A percentile compares a stretch with the other conserved stretches of the same genome.
Evolutionary conservation across 2,113 vertebrate species (phyloP).

Genomic region (Pachycephala philippinensis): DNA sequence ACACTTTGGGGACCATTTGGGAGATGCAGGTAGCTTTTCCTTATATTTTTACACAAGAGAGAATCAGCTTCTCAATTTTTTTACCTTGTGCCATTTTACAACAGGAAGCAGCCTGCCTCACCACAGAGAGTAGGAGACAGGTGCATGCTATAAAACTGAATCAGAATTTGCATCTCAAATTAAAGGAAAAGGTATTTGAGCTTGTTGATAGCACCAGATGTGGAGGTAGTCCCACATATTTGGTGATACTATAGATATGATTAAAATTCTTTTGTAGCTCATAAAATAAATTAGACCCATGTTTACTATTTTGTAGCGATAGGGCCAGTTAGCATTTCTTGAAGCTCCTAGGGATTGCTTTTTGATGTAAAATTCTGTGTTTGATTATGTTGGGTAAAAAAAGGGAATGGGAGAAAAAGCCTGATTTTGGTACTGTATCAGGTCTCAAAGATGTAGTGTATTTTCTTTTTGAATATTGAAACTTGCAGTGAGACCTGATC

Average conservation of each 20-base stretch:
- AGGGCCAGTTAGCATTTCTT: background rate
- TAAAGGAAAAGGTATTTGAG: background rate
- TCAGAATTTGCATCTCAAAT: background rate
- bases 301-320: background rate
- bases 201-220: background rate
- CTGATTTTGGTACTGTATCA: background rate
- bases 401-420: background rate
- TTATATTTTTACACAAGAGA: background rate
- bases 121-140: background rate
- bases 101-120: background rate
- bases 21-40: background rate
- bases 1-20: background rate
- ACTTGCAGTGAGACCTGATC: background rate
- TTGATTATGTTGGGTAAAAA: background rate
- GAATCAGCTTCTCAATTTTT: background rate
- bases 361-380: background rate
- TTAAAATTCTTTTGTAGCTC: background rate
- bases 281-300: background rate
- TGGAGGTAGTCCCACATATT: background rate
- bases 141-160: background rate
- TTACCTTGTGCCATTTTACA: background rate
- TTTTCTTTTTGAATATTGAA: background rate
- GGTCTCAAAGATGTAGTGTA: background rate
- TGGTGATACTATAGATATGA: background rate
- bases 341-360: background rate